These are phyloP conservation scores for Ectropis grisescens DNA, from an alignment of 1,140 invertebrate species.

Conservation along the genomic window DNA sequence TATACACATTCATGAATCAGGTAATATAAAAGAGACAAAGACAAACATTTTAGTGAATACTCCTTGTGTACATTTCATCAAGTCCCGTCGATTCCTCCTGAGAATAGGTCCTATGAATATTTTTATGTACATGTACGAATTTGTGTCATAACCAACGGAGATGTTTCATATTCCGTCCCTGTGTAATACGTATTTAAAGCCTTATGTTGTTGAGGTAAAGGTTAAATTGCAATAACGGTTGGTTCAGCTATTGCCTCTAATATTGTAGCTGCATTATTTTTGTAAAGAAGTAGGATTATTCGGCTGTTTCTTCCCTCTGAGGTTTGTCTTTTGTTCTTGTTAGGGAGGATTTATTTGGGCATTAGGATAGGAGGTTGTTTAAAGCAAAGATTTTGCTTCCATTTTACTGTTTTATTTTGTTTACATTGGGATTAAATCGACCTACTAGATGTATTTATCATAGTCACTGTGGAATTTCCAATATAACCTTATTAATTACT, in stretches of 20 bases:
- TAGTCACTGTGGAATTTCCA: too few species aligned
- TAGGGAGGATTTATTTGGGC: slow-evolving; percentile 21
- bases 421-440: too few species aligned
- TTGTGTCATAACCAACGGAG: slow-evolving; percentile 12
- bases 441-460: too few species aligned
- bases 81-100: slow-evolving; percentile 22
- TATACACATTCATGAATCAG: too few species aligned
- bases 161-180: slow-evolving; percentile 12
- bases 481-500: neutral
- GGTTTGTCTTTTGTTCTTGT: slow-evolving; percentile 28
- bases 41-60: slow-evolving; percentile 27
- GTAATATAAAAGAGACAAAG: slow-evolving; percentile 11
- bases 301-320: slow-evolving; percentile 12
- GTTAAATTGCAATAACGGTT: too few species aligned
- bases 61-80: slow-evolving; percentile 29
- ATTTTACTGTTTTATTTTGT: neutral
- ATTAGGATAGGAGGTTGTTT: slow-evolving; percentile 16
- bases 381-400: slow-evolving; percentile 10
- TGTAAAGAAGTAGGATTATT: slow-evolving; percentile 21
- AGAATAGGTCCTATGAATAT: slow-evolving; percentile 45
- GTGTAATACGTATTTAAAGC: slow-evolving; percentile 3
- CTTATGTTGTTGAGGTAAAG: too few species aligned
- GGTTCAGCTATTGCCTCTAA: too few species aligned
- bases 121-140: slow-evolving; percentile 27
- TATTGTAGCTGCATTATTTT: slow-evolving; percentile 22